Evolutionary conservation across 2,888 invertebrate species (phyloP).

Genomic region (Ischnus inquisitorius): DNA sequence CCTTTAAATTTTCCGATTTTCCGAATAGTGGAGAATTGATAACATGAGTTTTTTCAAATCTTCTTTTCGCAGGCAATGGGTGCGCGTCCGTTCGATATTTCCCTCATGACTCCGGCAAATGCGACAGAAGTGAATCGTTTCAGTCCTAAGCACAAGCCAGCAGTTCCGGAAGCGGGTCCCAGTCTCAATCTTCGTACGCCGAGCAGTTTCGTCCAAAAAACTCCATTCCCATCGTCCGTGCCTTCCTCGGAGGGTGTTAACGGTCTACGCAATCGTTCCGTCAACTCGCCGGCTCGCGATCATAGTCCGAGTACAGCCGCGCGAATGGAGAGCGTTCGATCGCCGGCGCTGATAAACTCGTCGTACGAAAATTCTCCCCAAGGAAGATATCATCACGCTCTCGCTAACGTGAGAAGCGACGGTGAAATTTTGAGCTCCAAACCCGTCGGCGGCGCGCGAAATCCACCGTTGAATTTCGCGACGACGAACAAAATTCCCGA

Average conservation of each 20-base stretch:
- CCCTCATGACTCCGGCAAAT: constrained; percentile 79
- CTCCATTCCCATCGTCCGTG: constrained; percentile 14
- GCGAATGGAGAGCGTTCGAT: constrained; percentile 55
- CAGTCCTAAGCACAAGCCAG: constrained; percentile 76
- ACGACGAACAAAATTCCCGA: constrained; percentile 39
- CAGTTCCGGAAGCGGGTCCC: constrained; percentile 45
- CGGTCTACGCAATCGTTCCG: constrained; percentile 15
- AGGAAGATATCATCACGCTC: constrained; percentile 74
- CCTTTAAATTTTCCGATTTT: not conserved
- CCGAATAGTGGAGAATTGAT: too few species aligned
- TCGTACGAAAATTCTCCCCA: constrained; percentile 64
- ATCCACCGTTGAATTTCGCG: constrained; percentile 61
- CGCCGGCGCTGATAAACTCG: constrained; percentile 60
- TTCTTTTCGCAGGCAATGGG: constrained; percentile 75
- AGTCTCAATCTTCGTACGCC: constrained; percentile 81
- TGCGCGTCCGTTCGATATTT: constrained; percentile 79
- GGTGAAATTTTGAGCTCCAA: constrained; percentile 66
- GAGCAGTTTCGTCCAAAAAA: constrained; percentile 81
- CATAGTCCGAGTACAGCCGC: constrained; percentile 43
- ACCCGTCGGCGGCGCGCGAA: constrained; percentile 53
- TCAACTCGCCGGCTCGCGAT: constrained; percentile 13
- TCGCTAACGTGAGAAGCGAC: constrained; percentile 72
- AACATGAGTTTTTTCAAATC: not conserved
- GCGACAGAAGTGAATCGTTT: constrained; percentile 80
- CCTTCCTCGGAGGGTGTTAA: constrained; percentile 18